Evolutionary conservation across 2,797 vertebrate genomes (phyloP), one percentile per base, ranked within the genome.

Genomic region (Tragopan temminckii): DNA sequence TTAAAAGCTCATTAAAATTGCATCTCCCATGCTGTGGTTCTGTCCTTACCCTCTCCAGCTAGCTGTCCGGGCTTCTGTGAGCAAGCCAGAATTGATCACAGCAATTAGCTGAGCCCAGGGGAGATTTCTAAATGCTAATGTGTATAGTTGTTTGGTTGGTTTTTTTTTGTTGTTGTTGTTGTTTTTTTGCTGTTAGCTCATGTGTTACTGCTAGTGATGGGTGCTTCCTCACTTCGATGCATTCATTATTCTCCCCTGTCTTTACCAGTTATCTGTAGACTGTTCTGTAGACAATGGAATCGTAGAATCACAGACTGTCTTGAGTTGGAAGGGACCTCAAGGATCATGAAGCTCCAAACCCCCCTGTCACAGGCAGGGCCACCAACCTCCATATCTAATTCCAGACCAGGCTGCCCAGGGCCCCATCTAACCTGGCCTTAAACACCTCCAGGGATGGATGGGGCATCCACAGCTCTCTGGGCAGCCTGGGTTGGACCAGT

Each of bases 21-120:
- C 64, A 72, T 82, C 72, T 80, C 53, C 57, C 1, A 0, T 59
- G 71, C 61, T 55, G 16, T 23, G 19, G 20, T 17, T 75, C 68
- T 72, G 85, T 63, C 59, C 53, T 87, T 53, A 24, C n/a, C 67
- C 55, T 46, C 80, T 91, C 84, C 72, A 78, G 66, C 88, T 77
- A 48, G 57, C 89, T 95, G 89, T 87, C 93, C 77, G 33, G 80
- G 89, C 87, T 95, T 94, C 92, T 89, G 90, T 88, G 92, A 95
- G 90, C 94, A 94, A 94, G 81, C 74, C 74, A 91, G 86, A 93
- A 96, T 90, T 93, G 94, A 97, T 96, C 94, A 88, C 36, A 57
- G 86, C 93, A 94, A 96, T 97, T 96, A 97, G 81, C 81, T 74
- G 57, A 68, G 46, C 88, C 88, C 93, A 35, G 48, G 82, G 85